These are phyloP conservation scores for Dinomys branickii DNA, from an alignment of 2,113 vertebrate genomes.

Conservation along the genomic window DNA sequence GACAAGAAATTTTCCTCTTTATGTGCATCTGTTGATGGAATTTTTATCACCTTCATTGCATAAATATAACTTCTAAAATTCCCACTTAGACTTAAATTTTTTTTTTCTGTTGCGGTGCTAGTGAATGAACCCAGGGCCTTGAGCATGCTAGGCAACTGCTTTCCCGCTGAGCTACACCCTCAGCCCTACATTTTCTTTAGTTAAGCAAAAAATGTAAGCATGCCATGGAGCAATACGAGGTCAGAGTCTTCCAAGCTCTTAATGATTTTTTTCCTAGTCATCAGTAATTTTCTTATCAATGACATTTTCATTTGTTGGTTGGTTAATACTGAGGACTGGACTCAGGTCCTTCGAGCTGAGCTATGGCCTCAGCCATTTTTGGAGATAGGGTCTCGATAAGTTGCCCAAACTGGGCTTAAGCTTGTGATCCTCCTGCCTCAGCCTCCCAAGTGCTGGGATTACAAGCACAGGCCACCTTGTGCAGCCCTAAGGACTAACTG, in stretches of 20 bases:
- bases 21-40: background rate
- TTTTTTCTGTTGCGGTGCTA: background rate
- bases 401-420: background rate
- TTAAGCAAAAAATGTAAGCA: background rate
- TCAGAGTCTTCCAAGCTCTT: background rate
- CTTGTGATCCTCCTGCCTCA: background rate
- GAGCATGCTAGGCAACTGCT: background rate
- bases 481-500: background rate
- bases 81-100: background rate
- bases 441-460: background rate
- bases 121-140: background rate
- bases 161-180: background rate
- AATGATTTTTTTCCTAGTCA: background rate
- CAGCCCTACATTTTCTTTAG: background rate
- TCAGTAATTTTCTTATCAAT: background rate
- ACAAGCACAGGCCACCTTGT: accelerated
- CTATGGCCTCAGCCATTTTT: background rate
- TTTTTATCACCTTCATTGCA: background rate
- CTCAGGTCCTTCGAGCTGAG: too few species aligned
- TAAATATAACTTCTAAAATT: background rate
- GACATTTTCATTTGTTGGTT: background rate
- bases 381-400: background rate
- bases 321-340: background rate
- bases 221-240: background rate
- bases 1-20: background rate